Evolutionary conservation across 2,797 vertebrate species (phyloP).

Genomic region (Peromyscus nudipes): DNA sequence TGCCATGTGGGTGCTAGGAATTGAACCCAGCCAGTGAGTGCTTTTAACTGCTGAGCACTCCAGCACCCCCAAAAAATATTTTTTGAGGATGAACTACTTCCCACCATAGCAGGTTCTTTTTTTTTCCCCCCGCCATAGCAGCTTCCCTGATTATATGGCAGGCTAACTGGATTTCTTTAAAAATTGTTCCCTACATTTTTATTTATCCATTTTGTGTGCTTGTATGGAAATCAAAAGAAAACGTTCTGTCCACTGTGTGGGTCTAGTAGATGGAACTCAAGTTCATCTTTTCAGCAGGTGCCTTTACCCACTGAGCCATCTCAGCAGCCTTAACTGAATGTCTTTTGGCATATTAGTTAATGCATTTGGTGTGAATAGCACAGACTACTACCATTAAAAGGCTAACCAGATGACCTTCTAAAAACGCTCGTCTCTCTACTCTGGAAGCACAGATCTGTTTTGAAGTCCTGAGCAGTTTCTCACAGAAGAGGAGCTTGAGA

Average conservation of each 20-base stretch:
- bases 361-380: background rate
- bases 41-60: background rate
- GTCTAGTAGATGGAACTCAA: background rate
- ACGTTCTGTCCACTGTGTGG: background rate
- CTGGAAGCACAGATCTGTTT: background rate
- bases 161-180: background rate
- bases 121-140: background rate
- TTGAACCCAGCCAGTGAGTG: background rate
- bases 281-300: background rate
- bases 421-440: background rate
- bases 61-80: background rate
- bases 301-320: background rate
- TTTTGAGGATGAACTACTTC: background rate
- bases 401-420: background rate
- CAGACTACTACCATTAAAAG: background rate
- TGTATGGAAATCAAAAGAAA: background rate
- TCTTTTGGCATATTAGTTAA: background rate
- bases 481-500: background rate
- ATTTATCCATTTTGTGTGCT: background rate
- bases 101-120: background rate
- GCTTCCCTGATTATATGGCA: background rate
- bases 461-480: background rate
- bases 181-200: background rate
- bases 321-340: background rate
- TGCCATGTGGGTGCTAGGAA: background rate